These are phyloP conservation scores for Psophia crepitans DNA, from an alignment of 2,113 vertebrate species.

Conservation along the genomic window DNA sequence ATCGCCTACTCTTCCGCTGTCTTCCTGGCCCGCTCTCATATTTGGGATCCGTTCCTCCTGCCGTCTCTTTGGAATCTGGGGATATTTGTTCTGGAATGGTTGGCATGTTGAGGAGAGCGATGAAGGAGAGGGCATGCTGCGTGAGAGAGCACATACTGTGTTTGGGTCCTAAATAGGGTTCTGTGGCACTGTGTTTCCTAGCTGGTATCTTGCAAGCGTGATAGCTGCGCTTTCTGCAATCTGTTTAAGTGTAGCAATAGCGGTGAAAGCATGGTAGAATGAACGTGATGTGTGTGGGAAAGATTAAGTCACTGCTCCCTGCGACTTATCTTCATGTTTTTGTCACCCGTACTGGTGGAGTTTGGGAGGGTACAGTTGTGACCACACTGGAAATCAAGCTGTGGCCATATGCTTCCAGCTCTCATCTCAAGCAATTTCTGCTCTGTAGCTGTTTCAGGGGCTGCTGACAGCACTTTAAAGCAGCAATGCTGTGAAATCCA, in stretches of 20 bases:
- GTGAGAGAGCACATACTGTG: background rate
- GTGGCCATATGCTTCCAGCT: background rate
- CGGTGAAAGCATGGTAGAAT: background rate
- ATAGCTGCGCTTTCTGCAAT: background rate
- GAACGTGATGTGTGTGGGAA: background rate
- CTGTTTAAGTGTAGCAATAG: background rate
- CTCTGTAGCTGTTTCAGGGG: background rate
- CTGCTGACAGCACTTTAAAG: background rate
- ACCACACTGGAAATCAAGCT: background rate
- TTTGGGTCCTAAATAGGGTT: background rate
- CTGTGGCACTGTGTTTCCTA: background rate
- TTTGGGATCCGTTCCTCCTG: background rate
- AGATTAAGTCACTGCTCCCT: background rate
- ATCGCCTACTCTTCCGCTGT: background rate
- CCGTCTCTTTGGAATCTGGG: background rate
- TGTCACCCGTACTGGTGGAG: background rate
- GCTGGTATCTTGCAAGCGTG: background rate
- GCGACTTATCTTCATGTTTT: rapidly evolving
- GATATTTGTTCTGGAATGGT: background rate
- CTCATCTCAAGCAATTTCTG: background rate
- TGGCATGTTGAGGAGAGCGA: rapidly evolving
- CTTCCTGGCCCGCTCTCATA: background rate
- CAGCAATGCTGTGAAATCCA: background rate
- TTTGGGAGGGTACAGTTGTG: background rate
- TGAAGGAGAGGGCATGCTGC: too few species aligned